Percentiles rank a stretch among this genome's conserved stretches.
phyloP scores from a whole-genome alignment of 2,113 vertebrate species.

The Pelodiscus sinensis region DNA sequence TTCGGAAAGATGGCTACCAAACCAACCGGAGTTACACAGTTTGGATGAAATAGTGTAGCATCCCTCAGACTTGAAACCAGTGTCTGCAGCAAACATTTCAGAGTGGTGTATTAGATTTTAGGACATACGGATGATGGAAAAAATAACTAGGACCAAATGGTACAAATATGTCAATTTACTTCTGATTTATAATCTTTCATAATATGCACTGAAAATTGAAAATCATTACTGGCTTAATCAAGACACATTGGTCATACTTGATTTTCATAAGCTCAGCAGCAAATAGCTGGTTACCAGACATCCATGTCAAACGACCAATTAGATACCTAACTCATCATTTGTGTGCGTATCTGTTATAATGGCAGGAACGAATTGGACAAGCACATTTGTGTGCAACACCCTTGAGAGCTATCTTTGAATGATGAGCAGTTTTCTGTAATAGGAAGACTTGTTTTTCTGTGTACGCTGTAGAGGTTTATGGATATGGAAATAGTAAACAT shows the following conservation, averaged over 20 bases:
- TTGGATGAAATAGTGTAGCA: background rate
- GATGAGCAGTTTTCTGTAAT: background rate
- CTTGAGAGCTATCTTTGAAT: background rate
- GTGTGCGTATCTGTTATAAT: too few relatives aligned
- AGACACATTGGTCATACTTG: background rate
- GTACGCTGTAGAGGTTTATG: background rate
- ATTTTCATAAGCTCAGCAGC: background rate
- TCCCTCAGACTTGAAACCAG: background rate
- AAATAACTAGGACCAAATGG: background rate
- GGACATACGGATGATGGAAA: background rate
- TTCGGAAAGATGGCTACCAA: background rate
- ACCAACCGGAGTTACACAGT: background rate
- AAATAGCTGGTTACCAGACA: background rate
- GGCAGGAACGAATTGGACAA: background rate
- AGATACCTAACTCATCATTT: background rate
- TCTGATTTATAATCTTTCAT: accelerated
- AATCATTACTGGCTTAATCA: background rate
- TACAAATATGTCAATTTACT: accelerated
- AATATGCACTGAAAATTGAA: accelerated
- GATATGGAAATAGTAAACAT: background rate
- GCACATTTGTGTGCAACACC: background rate
- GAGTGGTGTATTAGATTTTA: background rate
- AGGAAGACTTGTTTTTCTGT: background rate
- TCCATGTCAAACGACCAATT: background rate
- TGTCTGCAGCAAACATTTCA: background rate